Evolutionary conservation across 2,113 vertebrate genomes (phyloP).

Genomic region (Psilopsiagon aurifrons): DNA sequence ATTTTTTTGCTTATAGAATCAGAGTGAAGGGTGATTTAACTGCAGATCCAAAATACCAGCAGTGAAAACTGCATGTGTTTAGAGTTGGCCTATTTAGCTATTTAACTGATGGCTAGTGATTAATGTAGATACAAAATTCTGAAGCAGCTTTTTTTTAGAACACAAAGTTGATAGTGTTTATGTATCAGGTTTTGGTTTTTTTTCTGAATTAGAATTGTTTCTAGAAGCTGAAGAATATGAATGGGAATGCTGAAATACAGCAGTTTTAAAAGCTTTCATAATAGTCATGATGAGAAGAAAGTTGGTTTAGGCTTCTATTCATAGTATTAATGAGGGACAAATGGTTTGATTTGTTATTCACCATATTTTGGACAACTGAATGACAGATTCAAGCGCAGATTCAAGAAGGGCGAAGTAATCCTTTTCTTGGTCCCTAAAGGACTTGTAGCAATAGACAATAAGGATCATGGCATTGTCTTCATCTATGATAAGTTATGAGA

Average conservation of each 20-base stretch:
- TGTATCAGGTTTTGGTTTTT: neutral
- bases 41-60: neutral
- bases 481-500: neutral
- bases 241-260: conserved; percentile 22
- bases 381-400: neutral
- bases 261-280: conserved; percentile 36
- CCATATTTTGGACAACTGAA: neutral
- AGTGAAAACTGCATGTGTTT: neutral
- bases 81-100: neutral
- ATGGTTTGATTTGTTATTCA: conserved; percentile 52
- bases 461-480: neutral
- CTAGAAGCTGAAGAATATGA: neutral
- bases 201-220: neutral
- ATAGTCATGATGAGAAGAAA: conserved; percentile 5
- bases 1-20: neutral
- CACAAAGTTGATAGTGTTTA: neutral
- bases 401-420: neutral
- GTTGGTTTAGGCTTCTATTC: conserved; percentile 33
- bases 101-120: neutral
- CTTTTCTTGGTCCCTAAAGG: neutral
- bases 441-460: neutral
- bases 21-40: neutral
- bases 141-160: neutral
- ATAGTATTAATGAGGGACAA: conserved; percentile 24
- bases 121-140: neutral